Conservation (phyloP, 2,888 invertebrate genomes). For the Sinentomon sp. region DNA sequence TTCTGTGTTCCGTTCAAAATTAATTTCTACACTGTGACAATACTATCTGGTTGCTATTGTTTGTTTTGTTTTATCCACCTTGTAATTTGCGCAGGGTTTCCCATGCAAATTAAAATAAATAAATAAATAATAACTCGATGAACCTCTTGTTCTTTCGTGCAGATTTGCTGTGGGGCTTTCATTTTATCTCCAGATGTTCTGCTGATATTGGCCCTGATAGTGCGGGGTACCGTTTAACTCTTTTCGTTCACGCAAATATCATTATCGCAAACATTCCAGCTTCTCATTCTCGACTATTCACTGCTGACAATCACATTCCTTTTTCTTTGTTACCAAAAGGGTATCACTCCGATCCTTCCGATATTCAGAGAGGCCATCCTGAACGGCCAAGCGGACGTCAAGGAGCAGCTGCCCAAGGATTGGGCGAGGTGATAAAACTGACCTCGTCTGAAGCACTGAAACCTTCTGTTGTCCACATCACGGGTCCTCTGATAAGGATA, state of each 20-base stretch:
- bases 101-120: no score
- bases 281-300: neutral
- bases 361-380: conserved; percentile 88
- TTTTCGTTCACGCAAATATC: conserved; percentile 5
- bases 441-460: conserved; percentile 68
- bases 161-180: no score
- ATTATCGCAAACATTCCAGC: no score
- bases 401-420: conserved; percentile 82
- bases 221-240: neutral
- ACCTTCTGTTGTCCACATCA: conserved; percentile 86
- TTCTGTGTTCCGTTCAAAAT: no score
- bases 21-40: no score
- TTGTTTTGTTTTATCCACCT: no score
- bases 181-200: no score
- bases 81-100: no score
- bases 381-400: conserved; percentile 79
- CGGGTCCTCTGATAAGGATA: conserved; percentile 90
- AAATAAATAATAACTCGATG: no score
- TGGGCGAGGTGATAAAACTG: conserved; percentile 51
- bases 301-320: neutral
- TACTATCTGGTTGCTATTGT: no score
- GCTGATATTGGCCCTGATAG: no score
- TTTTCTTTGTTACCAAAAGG: conserved; percentile 26
- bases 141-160: no score
- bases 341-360: conserved; percentile 72